Conservation (phyloP, 2,888 invertebrate species). For the Amiota communis region DNA sequence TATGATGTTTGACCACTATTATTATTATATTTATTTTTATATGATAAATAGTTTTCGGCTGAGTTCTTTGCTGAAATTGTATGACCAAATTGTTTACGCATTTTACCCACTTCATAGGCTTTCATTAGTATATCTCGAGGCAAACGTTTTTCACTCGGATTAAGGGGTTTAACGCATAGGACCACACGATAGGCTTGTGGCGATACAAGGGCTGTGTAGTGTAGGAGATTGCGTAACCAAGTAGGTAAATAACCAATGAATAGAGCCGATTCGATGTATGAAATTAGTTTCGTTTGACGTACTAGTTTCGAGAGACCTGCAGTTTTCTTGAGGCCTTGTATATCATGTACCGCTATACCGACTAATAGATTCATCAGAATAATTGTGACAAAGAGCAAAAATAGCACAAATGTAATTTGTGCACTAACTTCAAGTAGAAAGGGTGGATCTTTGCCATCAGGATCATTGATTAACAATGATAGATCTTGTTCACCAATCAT, state of each 20-base stretch:
- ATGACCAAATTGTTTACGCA: constrained; percentile 81
- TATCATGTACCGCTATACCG: constrained; percentile 91
- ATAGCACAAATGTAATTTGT: constrained; percentile 86
- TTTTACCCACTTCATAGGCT: constrained; percentile 86
- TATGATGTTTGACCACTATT: constrained; percentile 75
- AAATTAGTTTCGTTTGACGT: constrained; percentile 88
- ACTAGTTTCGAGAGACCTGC: constrained; percentile 88
- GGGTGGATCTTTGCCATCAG: constrained; percentile 84
- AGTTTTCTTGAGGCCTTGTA: constrained; percentile 88
- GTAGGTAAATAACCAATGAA: constrained; percentile 86
- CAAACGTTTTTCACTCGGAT: constrained; percentile 86
- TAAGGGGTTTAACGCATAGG: constrained; percentile 86
- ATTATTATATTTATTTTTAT: constrained; percentile 79
- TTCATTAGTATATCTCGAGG: constrained; percentile 86
- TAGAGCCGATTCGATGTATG: constrained; percentile 86
- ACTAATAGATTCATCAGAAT: constrained; percentile 89
- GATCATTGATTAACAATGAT: constrained; percentile 83
- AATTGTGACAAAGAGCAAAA: constrained; percentile 87
- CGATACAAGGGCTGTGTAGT: constrained; percentile 85
- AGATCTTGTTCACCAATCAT: constrained; percentile 91
- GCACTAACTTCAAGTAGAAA: constrained; percentile 86
- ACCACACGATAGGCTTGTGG: constrained; percentile 88
- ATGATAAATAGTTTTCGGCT: constrained; percentile 78
- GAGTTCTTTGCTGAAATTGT: constrained; percentile 80
- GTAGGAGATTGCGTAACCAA: constrained; percentile 82